phyloP scores from a whole-genome alignment of 2,888 invertebrate species.

The Apamea sordens region DNA sequence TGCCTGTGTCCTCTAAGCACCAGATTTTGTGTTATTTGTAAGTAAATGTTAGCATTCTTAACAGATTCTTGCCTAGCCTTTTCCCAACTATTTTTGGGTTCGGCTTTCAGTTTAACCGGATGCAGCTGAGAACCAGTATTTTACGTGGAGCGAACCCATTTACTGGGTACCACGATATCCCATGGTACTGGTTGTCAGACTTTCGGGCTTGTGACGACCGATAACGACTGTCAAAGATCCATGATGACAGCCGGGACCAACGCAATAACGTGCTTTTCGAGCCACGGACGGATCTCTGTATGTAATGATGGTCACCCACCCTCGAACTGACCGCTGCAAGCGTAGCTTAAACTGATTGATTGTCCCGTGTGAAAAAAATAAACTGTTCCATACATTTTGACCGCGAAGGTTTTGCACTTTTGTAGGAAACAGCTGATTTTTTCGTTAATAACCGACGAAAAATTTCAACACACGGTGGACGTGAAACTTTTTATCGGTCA shows the following conservation, averaged over 20 bases:
- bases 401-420: too few species aligned
- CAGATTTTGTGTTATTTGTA: constrained; percentile 97
- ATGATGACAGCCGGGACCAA: background rate
- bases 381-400: too few species aligned
- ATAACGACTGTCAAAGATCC: background rate
- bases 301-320: background rate
- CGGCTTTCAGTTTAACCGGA: background rate
- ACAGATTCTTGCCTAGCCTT: background rate
- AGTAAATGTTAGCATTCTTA: constrained; percentile 78
- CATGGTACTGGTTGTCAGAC: background rate
- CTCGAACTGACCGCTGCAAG: background rate
- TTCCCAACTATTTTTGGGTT: background rate
- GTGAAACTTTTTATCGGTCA: background rate
- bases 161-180: background rate
- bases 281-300: background rate
- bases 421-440: too few species aligned
- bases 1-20: constrained; percentile 94
- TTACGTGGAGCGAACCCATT: background rate
- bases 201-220: background rate
- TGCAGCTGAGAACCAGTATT: background rate
- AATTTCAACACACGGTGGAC: too few species aligned
- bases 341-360: background rate
- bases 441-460: too few species aligned
- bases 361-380: background rate
- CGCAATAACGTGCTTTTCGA: background rate